Percentiles rank a stretch among this genome's conserved stretches.
Evolutionary conservation across 1,140 invertebrate species (phyloP).

Genomic region (Magallana ariakensis): DNA sequence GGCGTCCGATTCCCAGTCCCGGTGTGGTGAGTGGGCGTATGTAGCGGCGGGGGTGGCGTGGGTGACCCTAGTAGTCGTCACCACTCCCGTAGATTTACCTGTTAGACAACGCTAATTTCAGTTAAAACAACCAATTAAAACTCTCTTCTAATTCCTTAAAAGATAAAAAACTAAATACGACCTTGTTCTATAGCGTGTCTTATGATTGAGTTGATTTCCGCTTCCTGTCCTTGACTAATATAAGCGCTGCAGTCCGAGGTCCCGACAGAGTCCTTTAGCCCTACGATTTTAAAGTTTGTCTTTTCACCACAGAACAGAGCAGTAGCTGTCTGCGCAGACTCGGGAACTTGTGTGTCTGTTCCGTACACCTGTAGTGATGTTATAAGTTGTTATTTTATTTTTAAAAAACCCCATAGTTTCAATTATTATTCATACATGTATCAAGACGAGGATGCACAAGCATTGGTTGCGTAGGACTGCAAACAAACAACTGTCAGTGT

Average conservation of each 20-base stretch:
- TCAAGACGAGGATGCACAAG: too few species aligned
- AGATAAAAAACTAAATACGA: background rate
- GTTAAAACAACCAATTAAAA: too few species aligned
- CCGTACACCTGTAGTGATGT: slow-evolving; percentile 88
- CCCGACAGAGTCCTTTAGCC: slow-evolving; percentile 87
- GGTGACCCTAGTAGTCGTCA: slow-evolving; percentile 94
- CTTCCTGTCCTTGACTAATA: background rate
- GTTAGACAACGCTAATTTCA: background rate
- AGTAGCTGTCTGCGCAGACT: slow-evolving; percentile 93
- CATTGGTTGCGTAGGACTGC: too few species aligned
- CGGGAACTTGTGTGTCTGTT: slow-evolving; percentile 91
- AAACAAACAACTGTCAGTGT: too few species aligned
- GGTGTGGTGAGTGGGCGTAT: slow-evolving; percentile 88
- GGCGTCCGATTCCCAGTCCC: slow-evolving; percentile 77
- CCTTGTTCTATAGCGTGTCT: slow-evolving; percentile 59
- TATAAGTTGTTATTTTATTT: too few species aligned
- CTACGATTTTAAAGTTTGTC: slow-evolving; percentile 89
- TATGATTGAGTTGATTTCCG: slow-evolving; percentile 84
- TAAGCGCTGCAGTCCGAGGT: slow-evolving; percentile 70
- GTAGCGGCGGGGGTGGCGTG: slow-evolving; percentile 93
- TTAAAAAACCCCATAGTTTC: too few species aligned
- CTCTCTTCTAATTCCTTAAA: too few species aligned
- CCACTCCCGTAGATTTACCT: slow-evolving; percentile 91
- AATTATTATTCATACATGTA: too few species aligned
- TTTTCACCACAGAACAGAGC: slow-evolving; percentile 93